Percentiles rank a stretch among this genome's conserved stretches.
These are phyloP conservation scores for Drosophila tropicalis DNA, from an alignment of 1,140 invertebrate genomes.

Conservation along the genomic window DNA sequence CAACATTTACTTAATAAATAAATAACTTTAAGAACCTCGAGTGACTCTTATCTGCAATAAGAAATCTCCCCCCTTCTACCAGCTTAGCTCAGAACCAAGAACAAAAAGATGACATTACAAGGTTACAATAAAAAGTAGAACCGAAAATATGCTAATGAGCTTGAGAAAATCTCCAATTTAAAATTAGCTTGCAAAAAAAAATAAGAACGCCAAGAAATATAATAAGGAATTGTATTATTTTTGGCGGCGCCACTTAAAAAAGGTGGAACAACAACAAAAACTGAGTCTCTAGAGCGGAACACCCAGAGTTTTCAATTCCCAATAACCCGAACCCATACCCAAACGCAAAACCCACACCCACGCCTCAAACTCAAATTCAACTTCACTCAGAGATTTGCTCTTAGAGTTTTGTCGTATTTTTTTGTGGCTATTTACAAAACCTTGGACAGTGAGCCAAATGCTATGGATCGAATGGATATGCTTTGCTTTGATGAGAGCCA, in stretches of 20 bases:
- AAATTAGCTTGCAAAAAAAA: slow-evolving; percentile 5
- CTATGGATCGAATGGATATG: slow-evolving; percentile 35
- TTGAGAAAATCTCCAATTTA: slow-evolving; percentile 12
- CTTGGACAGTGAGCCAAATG: slow-evolving; percentile 72
- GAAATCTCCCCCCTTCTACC: slow-evolving; percentile 1
- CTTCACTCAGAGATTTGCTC: slow-evolving; percentile 1
- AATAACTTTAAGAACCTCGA: slow-evolving; percentile 5
- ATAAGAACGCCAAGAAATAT: slow-evolving; percentile 21
- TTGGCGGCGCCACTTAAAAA: slow-evolving; percentile 33
- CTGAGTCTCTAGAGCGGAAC: slow-evolving; percentile 62
- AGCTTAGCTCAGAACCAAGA: neutral
- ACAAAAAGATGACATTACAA: slow-evolving; percentile 10
- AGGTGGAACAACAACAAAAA: neutral
- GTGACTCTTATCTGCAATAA: slow-evolving; percentile 1
- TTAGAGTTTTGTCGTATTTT: neutral
- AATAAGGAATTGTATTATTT: slow-evolving; percentile 7
- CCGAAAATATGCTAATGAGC: slow-evolving; percentile 10
- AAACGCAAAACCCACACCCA: slow-evolving; percentile 47
- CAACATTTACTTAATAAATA: slow-evolving; percentile 11
- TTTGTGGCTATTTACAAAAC: slow-evolving; percentile 67
- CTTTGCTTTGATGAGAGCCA: slow-evolving; percentile 67
- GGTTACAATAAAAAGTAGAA: slow-evolving; percentile 6
- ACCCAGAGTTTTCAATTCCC: slow-evolving; percentile 53
- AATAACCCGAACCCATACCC: neutral
- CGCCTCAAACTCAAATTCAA: slow-evolving; percentile 51